Evolutionary conservation across 30 jellyfish, hydroid and myxozoan genomes (phyloP).

Genomic region (Rhopilema esculentum): DNA sequence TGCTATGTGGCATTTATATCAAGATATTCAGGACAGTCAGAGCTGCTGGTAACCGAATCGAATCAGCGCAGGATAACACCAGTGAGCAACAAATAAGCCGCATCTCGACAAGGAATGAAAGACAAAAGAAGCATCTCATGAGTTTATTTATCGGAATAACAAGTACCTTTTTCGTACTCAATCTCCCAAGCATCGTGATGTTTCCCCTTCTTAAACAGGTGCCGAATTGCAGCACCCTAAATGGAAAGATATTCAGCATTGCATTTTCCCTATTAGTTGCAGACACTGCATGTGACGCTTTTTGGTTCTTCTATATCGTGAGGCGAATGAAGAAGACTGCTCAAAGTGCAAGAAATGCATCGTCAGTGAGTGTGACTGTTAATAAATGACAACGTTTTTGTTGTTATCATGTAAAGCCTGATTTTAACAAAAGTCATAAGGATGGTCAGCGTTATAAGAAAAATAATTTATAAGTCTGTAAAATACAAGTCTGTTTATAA

Average conservation of each 20-base stretch:
- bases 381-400: neutral
- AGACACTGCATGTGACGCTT: neutral
- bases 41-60: neutral
- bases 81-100: no score
- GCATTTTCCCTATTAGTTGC: neutral
- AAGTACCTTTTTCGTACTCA: neutral
- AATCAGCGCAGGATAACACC: neutral
- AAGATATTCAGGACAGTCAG: neutral
- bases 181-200: neutral
- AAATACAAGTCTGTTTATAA: no score
- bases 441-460: neutral
- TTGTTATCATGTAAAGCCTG: neutral
- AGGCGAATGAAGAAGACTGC: neutral
- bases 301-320: neutral
- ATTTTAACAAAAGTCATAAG: neutral
- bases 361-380: neutral
- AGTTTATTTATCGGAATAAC: neutral
- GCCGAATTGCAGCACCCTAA: neutral
- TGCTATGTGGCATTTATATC: neutral
- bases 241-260: neutral
- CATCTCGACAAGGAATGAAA: neutral
- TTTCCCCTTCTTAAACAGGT: neutral
- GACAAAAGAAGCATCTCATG: neutral
- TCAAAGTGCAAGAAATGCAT: neutral
- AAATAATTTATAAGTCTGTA: no score